Evolutionary conservation across 2,113 vertebrate genomes (phyloP).

Genomic region (Atrichornis clamosus): DNA sequence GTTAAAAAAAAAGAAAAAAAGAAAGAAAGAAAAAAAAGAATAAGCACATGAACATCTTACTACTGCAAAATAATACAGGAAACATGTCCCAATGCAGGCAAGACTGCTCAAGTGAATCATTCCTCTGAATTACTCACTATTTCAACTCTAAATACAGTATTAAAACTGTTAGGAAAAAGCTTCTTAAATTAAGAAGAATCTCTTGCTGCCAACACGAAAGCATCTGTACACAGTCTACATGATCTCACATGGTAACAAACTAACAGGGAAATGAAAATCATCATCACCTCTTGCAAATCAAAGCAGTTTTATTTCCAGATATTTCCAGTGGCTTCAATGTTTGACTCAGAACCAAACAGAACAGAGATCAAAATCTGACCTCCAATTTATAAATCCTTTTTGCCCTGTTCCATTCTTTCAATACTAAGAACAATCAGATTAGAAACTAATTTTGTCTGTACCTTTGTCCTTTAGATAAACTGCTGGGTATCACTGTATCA

Average conservation of each 20-base stretch:
- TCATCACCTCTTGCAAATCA: not conserved
- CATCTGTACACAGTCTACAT: not conserved
- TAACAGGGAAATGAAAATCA: not conserved
- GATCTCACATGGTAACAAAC: not conserved
- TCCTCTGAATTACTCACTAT: not conserved
- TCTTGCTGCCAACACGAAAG: not conserved
- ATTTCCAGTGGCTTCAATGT: not conserved
- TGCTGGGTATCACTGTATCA: not conserved
- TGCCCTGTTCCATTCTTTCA: not conserved
- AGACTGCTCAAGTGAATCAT: not conserved
- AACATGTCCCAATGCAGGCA: not conserved
- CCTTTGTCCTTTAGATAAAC: slow-evolving; percentile 37
- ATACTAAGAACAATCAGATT: not conserved
- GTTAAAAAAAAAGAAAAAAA: not conserved
- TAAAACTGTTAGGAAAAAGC: not conserved
- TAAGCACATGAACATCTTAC: not conserved
- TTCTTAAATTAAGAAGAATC: not conserved
- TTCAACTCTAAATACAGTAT: not conserved
- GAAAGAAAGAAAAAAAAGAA: not conserved
- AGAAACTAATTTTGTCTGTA: not conserved
- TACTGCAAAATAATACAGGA: not conserved
- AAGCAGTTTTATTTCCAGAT: not conserved
- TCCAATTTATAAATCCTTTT: not conserved
- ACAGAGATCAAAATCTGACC: not conserved
- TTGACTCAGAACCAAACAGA: not conserved